These are phyloP conservation scores for Oryzias celebensis DNA, from an alignment of 2,113 vertebrate genomes.

Conservation along the genomic window DNA sequence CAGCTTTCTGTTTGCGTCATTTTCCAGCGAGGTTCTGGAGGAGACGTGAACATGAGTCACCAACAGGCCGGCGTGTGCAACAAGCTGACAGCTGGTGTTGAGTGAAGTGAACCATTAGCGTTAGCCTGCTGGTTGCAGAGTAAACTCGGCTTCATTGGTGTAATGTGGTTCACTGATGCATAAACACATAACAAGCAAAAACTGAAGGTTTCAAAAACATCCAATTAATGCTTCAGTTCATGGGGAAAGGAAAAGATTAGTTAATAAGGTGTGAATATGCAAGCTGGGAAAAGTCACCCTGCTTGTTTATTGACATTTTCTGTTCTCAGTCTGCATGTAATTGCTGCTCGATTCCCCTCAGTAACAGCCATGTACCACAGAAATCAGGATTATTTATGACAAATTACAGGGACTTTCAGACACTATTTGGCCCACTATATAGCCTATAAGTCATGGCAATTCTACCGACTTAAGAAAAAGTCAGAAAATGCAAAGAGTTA, in stretches of 20 bases:
- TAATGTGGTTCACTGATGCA: too few relatives aligned
- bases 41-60: slow-evolving; percentile 45
- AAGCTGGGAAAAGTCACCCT: too few relatives aligned
- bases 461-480: not conserved
- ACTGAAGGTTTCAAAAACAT: too few relatives aligned
- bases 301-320: too few relatives aligned
- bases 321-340: slow-evolving; percentile 24
- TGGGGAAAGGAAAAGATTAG: too few relatives aligned
- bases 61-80: slow-evolving; percentile 26
- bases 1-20: slow-evolving; percentile 18
- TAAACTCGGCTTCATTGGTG: not conserved
- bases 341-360: slow-evolving; percentile 30
- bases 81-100: slow-evolving; percentile 59
- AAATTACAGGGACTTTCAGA: not conserved
- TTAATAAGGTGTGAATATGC: too few relatives aligned
- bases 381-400: slow-evolving; percentile 6
- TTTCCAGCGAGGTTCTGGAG: slow-evolving; percentile 5
- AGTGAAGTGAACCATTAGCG: slow-evolving; percentile 62
- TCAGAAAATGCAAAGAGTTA: not conserved
- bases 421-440: too few relatives aligned
- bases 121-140: slow-evolving; percentile 15
- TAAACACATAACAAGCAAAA: too few relatives aligned
- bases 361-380: slow-evolving; percentile 10
- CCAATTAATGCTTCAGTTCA: too few relatives aligned
- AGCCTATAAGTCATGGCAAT: not conserved